These are phyloP conservation scores for Poecile montanus DNA, from an alignment of 2,797 vertebrate genomes.

Conservation along the genomic window DNA sequence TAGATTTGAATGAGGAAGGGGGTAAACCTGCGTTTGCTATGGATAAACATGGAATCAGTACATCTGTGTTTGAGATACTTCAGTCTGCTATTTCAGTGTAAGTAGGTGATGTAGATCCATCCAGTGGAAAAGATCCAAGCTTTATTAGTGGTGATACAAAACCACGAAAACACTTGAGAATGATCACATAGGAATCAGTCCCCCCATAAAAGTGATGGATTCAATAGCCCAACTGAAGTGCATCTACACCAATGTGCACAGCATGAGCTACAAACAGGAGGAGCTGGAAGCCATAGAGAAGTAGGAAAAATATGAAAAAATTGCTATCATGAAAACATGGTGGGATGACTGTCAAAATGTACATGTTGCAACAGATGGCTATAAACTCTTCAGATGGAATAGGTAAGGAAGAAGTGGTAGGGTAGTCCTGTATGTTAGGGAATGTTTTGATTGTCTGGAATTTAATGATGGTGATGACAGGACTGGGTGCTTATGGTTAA, in stretches of 20 bases:
- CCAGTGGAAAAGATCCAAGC: not conserved
- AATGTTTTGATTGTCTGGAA: not conserved
- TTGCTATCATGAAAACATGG: not conserved
- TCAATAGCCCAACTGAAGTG: not conserved
- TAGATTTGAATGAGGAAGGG: not conserved
- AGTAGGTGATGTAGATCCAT: not conserved
- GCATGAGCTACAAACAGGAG: not conserved
- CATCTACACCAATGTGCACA: not conserved
- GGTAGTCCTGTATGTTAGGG: not conserved
- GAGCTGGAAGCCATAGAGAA: fast-evolving
- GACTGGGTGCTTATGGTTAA: not conserved
- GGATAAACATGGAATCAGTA: not conserved
- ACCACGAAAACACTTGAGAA: not conserved
- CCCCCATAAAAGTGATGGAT: not conserved
- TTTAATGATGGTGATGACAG: not conserved
- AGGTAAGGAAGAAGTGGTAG: not conserved
- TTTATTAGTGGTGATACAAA: not conserved
- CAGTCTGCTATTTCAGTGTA: not conserved
- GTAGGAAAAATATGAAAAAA: not conserved
- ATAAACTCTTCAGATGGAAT: not conserved
- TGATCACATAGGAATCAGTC: not conserved
- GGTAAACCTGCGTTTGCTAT: not conserved
- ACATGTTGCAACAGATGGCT: not conserved
- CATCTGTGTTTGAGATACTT: not conserved
- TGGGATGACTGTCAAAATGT: not conserved